Conservation (phyloP, 2,797 vertebrate species). For the Pipistrellus pygmaeus region DNA sequence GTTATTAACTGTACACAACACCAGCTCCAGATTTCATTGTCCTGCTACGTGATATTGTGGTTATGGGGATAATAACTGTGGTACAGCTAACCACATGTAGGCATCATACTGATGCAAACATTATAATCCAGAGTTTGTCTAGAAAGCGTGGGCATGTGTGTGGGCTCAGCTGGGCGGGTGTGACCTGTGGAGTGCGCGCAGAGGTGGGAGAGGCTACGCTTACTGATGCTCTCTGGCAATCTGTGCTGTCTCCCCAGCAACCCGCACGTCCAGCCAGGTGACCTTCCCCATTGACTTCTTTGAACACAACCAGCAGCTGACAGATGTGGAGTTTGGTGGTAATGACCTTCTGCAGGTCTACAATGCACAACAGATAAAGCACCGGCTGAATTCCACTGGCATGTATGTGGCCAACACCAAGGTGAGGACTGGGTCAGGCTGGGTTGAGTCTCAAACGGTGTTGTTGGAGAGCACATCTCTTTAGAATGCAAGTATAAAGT, state of each 20-base stretch:
- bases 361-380: slow-evolving; percentile 99
- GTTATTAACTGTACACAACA: neutral
- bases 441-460: neutral
- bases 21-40: neutral
- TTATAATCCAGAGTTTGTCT: neutral
- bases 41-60: neutral
- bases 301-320: slow-evolving; percentile 99
- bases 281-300: slow-evolving; percentile 99
- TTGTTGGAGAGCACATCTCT: neutral
- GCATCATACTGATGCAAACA: neutral
- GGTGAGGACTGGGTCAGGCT: slow-evolving; percentile 86
- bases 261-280: slow-evolving; percentile 96
- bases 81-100: neutral
- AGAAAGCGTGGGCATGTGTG: neutral
- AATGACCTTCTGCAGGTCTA: slow-evolving; percentile 99
- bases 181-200: neutral
- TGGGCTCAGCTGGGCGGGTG: neutral
- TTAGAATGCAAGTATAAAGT: neutral
- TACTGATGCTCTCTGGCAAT: neutral
- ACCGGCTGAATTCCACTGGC: slow-evolving; percentile 98
- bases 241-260: slow-evolving; percentile 87
- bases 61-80: neutral
- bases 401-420: slow-evolving; percentile 99
- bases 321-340: slow-evolving; percentile 98
- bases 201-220: fast-evolving